Conservation (phyloP, 2,797 vertebrate species). For the Phataginus tetradactyla region DNA sequence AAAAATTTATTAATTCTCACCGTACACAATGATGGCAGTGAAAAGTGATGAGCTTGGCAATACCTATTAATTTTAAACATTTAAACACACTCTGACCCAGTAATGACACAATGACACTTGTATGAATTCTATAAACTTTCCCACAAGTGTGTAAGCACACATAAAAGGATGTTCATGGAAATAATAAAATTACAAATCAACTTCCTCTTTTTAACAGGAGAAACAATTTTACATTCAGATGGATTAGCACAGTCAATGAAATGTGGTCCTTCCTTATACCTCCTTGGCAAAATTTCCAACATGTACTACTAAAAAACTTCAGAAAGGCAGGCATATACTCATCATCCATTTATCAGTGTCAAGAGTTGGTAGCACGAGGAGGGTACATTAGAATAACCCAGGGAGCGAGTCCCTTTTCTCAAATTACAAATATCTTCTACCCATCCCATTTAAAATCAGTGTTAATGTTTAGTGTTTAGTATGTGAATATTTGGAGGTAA, state of each 20-base stretch:
- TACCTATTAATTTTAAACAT: neutral
- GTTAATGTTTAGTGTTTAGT: neutral
- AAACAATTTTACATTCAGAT: neutral
- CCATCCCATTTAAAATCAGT: neutral
- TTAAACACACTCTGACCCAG: neutral
- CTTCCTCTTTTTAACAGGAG: neutral
- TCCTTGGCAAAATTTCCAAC: neutral
- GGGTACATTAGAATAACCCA: neutral
- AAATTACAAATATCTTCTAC: neutral
- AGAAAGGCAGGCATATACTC: neutral
- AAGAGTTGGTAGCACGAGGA: neutral
- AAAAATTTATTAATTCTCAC: neutral
- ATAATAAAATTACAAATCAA: conserved; percentile 16
- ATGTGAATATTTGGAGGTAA: neutral
- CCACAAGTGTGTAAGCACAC: neutral
- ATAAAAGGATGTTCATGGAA: neutral
- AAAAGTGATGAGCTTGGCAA: neutral
- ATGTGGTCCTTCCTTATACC: neutral
- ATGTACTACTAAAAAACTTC: neutral
- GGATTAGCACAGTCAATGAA: neutral
- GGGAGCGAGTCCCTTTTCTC: neutral
- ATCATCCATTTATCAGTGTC: neutral
- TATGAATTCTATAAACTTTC: neutral
- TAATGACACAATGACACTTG: neutral
- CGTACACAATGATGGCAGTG: neutral